phyloP scores from a whole-genome alignment of 2,888 invertebrate species.

The Papilio elwesi region DNA sequence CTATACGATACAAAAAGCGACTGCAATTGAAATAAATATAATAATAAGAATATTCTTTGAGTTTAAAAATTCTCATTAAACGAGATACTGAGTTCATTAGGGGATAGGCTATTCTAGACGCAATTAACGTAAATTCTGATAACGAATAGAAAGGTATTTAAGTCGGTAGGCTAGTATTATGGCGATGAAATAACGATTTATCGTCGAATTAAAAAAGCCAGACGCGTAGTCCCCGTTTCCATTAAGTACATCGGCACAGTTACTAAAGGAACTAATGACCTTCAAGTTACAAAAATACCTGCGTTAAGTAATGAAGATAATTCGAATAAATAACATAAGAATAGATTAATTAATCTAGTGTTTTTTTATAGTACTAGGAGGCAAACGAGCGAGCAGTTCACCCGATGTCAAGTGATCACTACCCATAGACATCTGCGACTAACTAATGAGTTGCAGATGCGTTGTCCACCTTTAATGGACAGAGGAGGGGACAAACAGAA shows the following conservation, averaged over 20 bases:
- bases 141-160: not conserved
- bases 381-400: too few relatives aligned
- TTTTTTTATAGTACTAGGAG: too few relatives aligned
- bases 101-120: not conserved
- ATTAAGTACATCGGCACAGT: not conserved
- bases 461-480: too few relatives aligned
- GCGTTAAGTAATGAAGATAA: not conserved
- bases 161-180: not conserved
- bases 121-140: slow-evolving; percentile 20
- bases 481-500: too few relatives aligned
- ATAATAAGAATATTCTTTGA: not conserved
- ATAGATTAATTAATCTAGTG: too few relatives aligned
- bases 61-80: not conserved
- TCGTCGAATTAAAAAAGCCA: slow-evolving; percentile 24
- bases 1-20: not conserved
- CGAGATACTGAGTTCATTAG: not conserved
- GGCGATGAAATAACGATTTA: not conserved
- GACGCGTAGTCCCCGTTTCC: not conserved
- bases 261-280: not conserved
- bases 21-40: not conserved
- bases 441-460: too few relatives aligned
- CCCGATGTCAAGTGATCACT: too few relatives aligned
- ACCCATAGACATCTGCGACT: too few relatives aligned
- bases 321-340: not conserved
- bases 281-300: not conserved